Evolutionary conservation across 2,113 vertebrate genomes (phyloP).

Genomic region (Salminus brasiliensis): DNA sequence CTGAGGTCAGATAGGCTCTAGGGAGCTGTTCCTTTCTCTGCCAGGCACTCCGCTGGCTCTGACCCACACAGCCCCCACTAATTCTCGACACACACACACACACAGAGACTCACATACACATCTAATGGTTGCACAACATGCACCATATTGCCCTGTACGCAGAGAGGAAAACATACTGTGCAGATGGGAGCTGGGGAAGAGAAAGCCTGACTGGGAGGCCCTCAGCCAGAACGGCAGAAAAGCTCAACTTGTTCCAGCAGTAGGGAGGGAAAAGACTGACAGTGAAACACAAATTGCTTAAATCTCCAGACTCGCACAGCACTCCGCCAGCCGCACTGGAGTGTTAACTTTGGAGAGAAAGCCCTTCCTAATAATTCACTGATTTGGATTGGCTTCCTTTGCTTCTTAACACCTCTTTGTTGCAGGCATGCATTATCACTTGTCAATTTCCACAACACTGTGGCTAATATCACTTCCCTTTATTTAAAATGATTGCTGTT

Average conservation of each 20-base stretch:
- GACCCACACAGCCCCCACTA: constrained; percentile 11
- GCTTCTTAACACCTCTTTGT: background rate
- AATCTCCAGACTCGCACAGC: constrained; percentile 11
- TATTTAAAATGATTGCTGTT: constrained; percentile 13
- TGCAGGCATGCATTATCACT: background rate
- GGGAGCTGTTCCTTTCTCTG: constrained; percentile 42
- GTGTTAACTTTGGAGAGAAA: constrained; percentile 20
- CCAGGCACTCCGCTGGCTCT: constrained; percentile 18
- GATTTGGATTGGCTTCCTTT: constrained; percentile 23
- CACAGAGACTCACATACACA: constrained; percentile 8
- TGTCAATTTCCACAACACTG: background rate
- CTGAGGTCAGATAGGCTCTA: constrained; percentile 14
- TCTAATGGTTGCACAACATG: constrained; percentile 13
- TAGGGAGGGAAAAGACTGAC: constrained; percentile 30
- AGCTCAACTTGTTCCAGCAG: constrained; percentile 36
- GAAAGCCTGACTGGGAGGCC: constrained; percentile 16
- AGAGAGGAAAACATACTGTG: constrained; percentile 10
- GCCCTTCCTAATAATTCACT: constrained; percentile 11
- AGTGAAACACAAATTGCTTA: constrained; percentile 50
- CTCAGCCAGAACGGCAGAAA: constrained; percentile 42
- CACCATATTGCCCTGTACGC: constrained; percentile 5
- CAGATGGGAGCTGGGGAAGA: constrained; percentile 22
- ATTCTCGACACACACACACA: background rate
- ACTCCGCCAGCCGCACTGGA: constrained; percentile 8
- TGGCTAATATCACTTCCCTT: constrained; percentile 13